phyloP scores from a whole-genome alignment of 23 tunicate species.

The Trididemnum nubilum region DNA sequence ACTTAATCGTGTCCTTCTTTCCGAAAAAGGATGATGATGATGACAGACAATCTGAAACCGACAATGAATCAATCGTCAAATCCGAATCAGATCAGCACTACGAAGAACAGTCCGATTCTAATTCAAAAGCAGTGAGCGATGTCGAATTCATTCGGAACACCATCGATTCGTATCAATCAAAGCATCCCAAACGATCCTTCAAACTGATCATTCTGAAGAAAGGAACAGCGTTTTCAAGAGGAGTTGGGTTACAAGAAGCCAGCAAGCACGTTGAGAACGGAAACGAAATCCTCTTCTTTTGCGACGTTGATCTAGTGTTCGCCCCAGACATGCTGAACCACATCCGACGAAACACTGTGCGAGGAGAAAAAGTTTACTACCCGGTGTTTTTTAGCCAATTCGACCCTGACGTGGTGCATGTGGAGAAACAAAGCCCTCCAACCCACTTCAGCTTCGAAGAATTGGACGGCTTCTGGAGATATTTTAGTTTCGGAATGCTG shows the following conservation, averaged over 20 bases:
- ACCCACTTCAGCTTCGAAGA: constrained; percentile 33
- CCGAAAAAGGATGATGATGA: not conserved
- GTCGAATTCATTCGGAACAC: constrained; percentile 28
- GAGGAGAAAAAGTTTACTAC: constrained; percentile 65
- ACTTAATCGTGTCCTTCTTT: constrained; percentile 53
- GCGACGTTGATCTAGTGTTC: constrained; percentile 89
- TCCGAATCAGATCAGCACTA: too few species aligned
- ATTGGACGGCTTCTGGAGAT: constrained; percentile 80
- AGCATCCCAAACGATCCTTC: constrained; percentile 26
- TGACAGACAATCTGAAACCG: not conserved
- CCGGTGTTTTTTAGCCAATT: constrained; percentile 93
- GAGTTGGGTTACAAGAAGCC: constrained; percentile 59
- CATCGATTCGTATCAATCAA: constrained; percentile 24
- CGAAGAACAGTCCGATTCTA: too few species aligned
- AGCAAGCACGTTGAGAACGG: constrained; percentile 30
- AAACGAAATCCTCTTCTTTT: constrained; percentile 79
- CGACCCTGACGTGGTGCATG: constrained; percentile 70
- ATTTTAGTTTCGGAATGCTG: constrained; percentile 84
- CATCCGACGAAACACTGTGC: constrained; percentile 77
- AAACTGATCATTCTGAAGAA: constrained; percentile 20
- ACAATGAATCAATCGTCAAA: too few species aligned
- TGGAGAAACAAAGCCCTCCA: constrained; percentile 28
- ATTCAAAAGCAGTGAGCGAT: too few species aligned
- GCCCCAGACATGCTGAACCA: constrained; percentile 47
- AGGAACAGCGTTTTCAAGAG: constrained; percentile 84